phyloP scores from a whole-genome alignment of 2,797 vertebrate species.

The Picus viridis region DNA sequence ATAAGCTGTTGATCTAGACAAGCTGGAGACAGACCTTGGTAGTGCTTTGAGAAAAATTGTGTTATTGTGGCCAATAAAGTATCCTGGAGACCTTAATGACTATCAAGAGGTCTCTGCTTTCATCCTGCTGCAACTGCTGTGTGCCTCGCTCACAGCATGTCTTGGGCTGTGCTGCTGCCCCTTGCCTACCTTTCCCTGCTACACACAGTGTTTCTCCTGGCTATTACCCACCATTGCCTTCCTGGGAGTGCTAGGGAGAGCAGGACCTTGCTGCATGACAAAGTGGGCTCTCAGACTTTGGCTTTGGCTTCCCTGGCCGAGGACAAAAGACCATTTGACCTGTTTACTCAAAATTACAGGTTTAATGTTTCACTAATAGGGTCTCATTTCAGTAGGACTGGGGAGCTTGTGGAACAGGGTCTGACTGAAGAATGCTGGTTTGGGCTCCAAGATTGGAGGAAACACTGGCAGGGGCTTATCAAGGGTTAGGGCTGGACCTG shows the following conservation, averaged over 20 bases:
- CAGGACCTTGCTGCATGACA: neutral
- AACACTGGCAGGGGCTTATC: neutral
- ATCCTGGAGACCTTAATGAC: neutral
- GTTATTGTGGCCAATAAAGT: neutral
- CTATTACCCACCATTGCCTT: neutral
- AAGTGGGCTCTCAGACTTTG: neutral
- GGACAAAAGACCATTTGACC: neutral
- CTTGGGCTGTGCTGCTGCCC: accelerated
- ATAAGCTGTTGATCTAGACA: neutral
- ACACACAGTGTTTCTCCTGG: neutral
- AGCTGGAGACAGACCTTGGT: neutral
- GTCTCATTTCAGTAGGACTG: neutral
- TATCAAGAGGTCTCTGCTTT: neutral
- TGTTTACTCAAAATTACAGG: neutral
- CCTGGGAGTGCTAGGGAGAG: neutral
- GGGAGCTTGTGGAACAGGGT: neutral
- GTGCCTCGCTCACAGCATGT: neutral
- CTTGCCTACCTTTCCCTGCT: neutral
- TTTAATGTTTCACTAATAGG: neutral
- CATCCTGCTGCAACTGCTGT: accelerated
- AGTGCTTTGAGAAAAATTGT: neutral
- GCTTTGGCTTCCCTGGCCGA: neutral
- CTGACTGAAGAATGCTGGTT: neutral
- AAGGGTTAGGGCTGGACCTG: too few species aligned
- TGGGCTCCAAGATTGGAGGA: neutral